Evolutionary conservation across 2,113 vertebrate genomes (phyloP).

Genomic region (Neoarius graeffei): DNA sequence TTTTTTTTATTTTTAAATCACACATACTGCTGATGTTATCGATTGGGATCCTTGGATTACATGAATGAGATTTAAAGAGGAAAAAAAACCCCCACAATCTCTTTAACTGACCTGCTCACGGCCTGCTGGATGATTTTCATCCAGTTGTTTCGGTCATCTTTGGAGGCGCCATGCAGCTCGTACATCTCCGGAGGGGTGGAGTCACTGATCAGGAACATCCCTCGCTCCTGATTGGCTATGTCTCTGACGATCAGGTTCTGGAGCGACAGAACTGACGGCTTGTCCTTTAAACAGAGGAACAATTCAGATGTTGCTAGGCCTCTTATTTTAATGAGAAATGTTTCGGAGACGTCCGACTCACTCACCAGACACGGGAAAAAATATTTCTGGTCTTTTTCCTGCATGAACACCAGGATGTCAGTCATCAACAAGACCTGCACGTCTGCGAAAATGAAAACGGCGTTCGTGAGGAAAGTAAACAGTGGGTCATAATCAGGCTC

Average conservation of each 20-base stretch:
- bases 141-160: slow-evolving; percentile 85
- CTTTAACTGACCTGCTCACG: slow-evolving; percentile 72
- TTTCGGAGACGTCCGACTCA: neutral
- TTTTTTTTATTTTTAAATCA: neutral
- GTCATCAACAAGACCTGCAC: slow-evolving; percentile 90
- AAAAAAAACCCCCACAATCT: neutral
- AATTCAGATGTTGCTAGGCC: neutral
- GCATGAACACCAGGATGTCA: slow-evolving; percentile 89
- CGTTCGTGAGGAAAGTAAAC: neutral
- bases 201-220: slow-evolving; percentile 90
- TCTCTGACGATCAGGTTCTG: slow-evolving; percentile 88
- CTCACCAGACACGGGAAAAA: slow-evolving; percentile 87
- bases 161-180: slow-evolving; percentile 84
- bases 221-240: slow-evolving; percentile 96
- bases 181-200: slow-evolving; percentile 89
- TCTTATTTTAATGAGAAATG: too few species aligned
- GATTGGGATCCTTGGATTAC: neutral
- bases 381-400: slow-evolving; percentile 95
- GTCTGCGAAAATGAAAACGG: slow-evolving; percentile 70
- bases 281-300: slow-evolving; percentile 76
- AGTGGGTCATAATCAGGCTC: neutral
- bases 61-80: neutral
- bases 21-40: too few species aligned
- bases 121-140: slow-evolving; percentile 87
- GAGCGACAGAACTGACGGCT: slow-evolving; percentile 84